These are phyloP conservation scores for Brachionus manjavacas DNA, from an alignment of 1,140 invertebrate species.

Conservation along the genomic window DNA sequence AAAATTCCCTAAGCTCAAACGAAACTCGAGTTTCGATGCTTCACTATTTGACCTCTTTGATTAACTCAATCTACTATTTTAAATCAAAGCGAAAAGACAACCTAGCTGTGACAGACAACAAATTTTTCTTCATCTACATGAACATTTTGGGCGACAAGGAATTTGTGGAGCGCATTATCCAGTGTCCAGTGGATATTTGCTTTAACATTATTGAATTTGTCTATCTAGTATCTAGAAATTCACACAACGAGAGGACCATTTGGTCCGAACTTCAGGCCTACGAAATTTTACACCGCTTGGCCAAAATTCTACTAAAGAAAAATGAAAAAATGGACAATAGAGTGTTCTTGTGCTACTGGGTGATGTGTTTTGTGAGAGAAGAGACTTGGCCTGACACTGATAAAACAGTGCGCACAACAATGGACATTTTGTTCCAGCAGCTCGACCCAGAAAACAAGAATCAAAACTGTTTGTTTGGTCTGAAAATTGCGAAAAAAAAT, in stretches of 20 bases:
- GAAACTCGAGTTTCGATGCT: not conserved
- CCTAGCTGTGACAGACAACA: not conserved
- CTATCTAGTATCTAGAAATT: not conserved
- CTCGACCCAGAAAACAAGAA: not conserved
- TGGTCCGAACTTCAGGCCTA: not conserved
- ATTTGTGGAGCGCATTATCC: not conserved
- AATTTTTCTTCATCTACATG: constrained; percentile 4
- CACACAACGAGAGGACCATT: not conserved
- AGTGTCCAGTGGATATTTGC: not conserved
- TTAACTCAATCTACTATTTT: not conserved
- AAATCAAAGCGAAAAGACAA: not conserved
- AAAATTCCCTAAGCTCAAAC: not conserved
- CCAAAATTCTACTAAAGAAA: not conserved
- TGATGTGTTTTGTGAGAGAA: not conserved
- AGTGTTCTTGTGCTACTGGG: not conserved
- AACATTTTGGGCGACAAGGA: not conserved
- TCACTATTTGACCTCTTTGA: not conserved
- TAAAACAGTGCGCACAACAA: not conserved
- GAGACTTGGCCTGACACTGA: not conserved
- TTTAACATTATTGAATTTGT: not conserved
- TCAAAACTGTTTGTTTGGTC: not conserved
- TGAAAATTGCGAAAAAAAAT: not conserved
- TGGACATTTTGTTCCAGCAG: not conserved
- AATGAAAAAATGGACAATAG: constrained; percentile 2
- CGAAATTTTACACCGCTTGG: not conserved